Evolutionary conservation across 2,113 vertebrate species (phyloP).

Genomic region (Loxodonta africana): DNA sequence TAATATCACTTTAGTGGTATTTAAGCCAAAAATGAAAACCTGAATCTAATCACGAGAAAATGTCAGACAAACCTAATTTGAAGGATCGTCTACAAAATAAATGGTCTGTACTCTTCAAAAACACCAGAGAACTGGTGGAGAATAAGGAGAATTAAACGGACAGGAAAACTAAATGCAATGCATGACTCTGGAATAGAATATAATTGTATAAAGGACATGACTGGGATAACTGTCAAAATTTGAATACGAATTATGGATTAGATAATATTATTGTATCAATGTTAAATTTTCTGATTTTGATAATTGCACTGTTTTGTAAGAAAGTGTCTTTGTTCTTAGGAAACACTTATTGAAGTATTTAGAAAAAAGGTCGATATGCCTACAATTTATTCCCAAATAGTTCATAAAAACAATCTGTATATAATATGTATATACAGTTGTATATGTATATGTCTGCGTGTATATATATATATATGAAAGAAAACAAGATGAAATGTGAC

Average conservation of each 20-base stretch:
- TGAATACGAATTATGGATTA: no score
- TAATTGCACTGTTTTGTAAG: no score
- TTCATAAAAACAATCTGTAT: neutral
- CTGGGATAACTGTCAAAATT: no score
- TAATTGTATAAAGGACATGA: neutral
- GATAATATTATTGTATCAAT: no score
- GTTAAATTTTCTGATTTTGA: no score
- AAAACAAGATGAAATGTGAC: no score
- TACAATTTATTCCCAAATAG: neutral
- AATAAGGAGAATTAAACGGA: neutral
- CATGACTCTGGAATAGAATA: neutral
- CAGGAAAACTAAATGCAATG: no score
- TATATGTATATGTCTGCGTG: no score
- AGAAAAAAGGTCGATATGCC: neutral
- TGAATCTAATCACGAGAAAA: neutral
- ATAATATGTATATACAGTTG: neutral
- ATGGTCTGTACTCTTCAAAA: neutral
- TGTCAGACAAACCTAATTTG: neutral
- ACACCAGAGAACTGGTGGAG: neutral
- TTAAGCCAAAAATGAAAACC: neutral
- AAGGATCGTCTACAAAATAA: no score
- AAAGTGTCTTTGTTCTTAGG: no score
- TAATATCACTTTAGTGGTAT: neutral
- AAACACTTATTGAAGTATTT: neutral
- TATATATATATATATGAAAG: no score